A percentile compares a stretch with the other conserved stretches of the same genome.
Evolutionary conservation across 2,888 invertebrate genomes (phyloP).

Genomic region (Latheticus oryzae): DNA sequence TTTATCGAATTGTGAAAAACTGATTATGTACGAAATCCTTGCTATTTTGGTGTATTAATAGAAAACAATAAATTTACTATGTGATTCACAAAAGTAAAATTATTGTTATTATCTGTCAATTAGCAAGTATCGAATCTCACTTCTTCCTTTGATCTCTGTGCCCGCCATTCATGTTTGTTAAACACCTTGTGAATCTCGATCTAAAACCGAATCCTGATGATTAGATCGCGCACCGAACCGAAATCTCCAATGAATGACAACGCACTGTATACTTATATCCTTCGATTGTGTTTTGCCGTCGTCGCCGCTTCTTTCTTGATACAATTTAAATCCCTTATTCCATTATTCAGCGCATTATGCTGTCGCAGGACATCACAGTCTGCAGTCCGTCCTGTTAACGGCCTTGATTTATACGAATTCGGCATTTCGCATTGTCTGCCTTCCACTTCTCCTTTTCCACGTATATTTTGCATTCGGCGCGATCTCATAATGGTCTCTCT

Average conservation of each 20-base stretch:
- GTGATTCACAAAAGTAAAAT: too few relatives aligned
- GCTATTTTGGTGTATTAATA: too few relatives aligned
- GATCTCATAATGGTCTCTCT: slow-evolving; percentile 54
- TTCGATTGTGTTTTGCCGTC: slow-evolving; percentile 31
- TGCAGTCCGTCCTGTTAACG: slow-evolving; percentile 63
- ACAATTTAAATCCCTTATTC: slow-evolving; percentile 64
- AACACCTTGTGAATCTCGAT: slow-evolving; percentile 8
- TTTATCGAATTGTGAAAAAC: too few relatives aligned
- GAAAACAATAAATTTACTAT: too few relatives aligned
- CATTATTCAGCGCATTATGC: slow-evolving; percentile 64
- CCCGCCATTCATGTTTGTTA: slow-evolving; percentile 6
- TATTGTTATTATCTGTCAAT: too few relatives aligned
- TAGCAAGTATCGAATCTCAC: too few relatives aligned
- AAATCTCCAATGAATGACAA: slow-evolving; percentile 54
- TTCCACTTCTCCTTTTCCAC: slow-evolving; percentile 31
- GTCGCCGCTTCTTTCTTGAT: slow-evolving; percentile 57
- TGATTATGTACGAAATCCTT: too few relatives aligned
- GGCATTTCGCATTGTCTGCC: slow-evolving; percentile 60
- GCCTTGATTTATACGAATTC: slow-evolving; percentile 63
- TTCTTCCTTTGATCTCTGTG: too few relatives aligned
- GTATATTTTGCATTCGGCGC: slow-evolving; percentile 55
- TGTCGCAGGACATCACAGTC: slow-evolving; percentile 60
- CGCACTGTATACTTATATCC: slow-evolving; percentile 30
- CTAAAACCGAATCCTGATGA: slow-evolving; percentile 2
- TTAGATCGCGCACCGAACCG: background rate